A percentile compares a stretch with the other conserved stretches of the same genome.
Evolutionary conservation across 2,797 vertebrate genomes (phyloP).

Genomic region (Pempheris klunzingeri): DNA sequence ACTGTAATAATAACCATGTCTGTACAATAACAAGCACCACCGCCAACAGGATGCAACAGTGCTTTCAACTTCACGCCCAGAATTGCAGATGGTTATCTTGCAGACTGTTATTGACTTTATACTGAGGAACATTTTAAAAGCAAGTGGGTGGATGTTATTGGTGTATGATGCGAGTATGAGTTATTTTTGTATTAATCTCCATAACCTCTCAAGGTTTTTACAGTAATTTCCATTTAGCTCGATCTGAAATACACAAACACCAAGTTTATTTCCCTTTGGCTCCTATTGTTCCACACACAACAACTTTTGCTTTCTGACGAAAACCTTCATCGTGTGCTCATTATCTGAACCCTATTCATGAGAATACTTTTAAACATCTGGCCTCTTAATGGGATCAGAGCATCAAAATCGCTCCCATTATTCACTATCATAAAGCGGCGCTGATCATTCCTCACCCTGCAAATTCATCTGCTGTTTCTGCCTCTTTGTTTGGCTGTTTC

Average conservation of each 20-base stretch:
- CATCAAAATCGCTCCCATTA: slow-evolving; percentile 82
- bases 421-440: slow-evolving; percentile 80
- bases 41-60: not conserved
- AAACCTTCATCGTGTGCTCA: slow-evolving; percentile 63
- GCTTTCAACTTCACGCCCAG: not conserved
- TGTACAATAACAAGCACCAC: not conserved
- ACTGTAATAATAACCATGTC: not conserved
- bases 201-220: slow-evolving; percentile 21
- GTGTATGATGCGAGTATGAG: not conserved
- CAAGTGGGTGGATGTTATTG: not conserved
- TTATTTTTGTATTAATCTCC: not conserved
- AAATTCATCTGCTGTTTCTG: slow-evolving; percentile 83
- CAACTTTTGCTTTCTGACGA: slow-evolving; percentile 55
- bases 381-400: slow-evolving; percentile 83
- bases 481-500: slow-evolving; percentile 84
- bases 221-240: slow-evolving; percentile 28
- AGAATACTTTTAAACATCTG: slow-evolving; percentile 84
- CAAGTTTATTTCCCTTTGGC: slow-evolving; percentile 38
- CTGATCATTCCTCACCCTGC: slow-evolving; percentile 79
- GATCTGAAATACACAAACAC: slow-evolving; percentile 34
- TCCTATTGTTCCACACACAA: slow-evolving; percentile 55
- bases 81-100: not conserved
- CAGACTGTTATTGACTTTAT: too few species aligned
- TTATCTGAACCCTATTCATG: slow-evolving; percentile 79
- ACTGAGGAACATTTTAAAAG: slow-evolving; percentile 1